Conservation (phyloP, 2,888 invertebrate species). For the Malacosoma neustria region DNA sequence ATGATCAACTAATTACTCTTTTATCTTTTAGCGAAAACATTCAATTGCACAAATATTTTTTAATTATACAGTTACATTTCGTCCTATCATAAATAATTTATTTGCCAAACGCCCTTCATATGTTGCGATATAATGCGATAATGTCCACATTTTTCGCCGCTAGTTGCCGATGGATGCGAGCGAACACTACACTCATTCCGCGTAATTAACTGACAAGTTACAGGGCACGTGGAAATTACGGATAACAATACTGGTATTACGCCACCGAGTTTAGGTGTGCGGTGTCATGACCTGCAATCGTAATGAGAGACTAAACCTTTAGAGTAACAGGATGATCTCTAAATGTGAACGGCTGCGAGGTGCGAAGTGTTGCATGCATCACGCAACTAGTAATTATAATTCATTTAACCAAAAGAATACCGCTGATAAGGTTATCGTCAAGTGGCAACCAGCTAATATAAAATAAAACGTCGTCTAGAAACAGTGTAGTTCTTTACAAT, state of each 20-base stretch:
- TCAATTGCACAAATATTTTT: slow-evolving; percentile 26
- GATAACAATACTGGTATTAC: slow-evolving; percentile 46
- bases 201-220: slow-evolving; percentile 39
- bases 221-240: slow-evolving; percentile 44
- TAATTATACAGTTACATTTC: slow-evolving; percentile 13
- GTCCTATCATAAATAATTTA: background rate
- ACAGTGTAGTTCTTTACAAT: background rate
- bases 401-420: background rate
- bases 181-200: slow-evolving; percentile 27
- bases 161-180: slow-evolving; percentile 20
- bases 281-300: slow-evolving; percentile 47
- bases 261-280: slow-evolving; percentile 42
- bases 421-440: background rate
- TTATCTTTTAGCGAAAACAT: too few species aligned
- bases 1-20: too few species aligned
- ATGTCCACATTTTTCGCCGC: slow-evolving; percentile 41
- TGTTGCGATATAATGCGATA: slow-evolving; percentile 35
- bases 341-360: slow-evolving; percentile 51
- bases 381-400: slow-evolving; percentile 21
- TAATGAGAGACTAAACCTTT: slow-evolving; percentile 40
- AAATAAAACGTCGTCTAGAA: background rate
- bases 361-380: slow-evolving; percentile 38
- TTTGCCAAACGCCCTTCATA: slow-evolving; percentile 29
- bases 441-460: background rate
- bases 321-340: slow-evolving; percentile 48